Percentiles rank a stretch among this genome's conserved stretches.
These are phyloP conservation scores for Hycleus cichorii DNA, from an alignment of 1,140 invertebrate genomes.

Conservation along the genomic window DNA sequence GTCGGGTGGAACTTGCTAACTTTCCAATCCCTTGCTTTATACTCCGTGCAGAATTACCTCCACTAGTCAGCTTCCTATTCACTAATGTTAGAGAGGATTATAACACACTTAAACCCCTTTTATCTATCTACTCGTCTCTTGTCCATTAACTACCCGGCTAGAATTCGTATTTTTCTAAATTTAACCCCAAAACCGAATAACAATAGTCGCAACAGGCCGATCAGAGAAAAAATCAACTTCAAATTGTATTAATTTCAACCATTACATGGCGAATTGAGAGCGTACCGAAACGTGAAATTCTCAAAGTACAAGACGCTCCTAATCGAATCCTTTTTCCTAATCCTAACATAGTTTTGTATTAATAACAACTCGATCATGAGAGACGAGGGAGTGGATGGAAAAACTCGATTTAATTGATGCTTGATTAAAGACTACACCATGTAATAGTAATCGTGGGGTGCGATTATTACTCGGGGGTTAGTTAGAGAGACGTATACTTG, in stretches of 20 bases:
- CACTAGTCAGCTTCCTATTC: constrained; percentile 20
- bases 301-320: constrained; percentile 7
- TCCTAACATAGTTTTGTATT: constrained; percentile 6
- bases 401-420: constrained; percentile 32
- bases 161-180: too few species aligned
- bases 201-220: too few species aligned
- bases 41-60: constrained; percentile 7
- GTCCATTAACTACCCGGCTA: constrained; percentile 26
- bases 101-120: constrained; percentile 33
- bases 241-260: constrained; percentile 45
- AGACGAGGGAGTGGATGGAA: constrained; percentile 15
- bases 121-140: constrained; percentile 26
- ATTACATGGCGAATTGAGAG: constrained; percentile 45
- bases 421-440: constrained; percentile 31
- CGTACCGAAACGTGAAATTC: constrained; percentile 42
- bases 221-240: constrained; percentile 1
- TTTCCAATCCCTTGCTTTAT: constrained; percentile 19
- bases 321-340: too few species aligned
- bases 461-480: background rate
- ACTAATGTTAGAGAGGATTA: constrained; percentile 29
- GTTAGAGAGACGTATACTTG: too few species aligned
- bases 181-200: too few species aligned
- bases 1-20: constrained; percentile 19
- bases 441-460: background rate
- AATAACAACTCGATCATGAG: constrained; percentile 25